Conservation (phyloP, 2,113 vertebrate genomes). For the Saguinus midas region DNA sequence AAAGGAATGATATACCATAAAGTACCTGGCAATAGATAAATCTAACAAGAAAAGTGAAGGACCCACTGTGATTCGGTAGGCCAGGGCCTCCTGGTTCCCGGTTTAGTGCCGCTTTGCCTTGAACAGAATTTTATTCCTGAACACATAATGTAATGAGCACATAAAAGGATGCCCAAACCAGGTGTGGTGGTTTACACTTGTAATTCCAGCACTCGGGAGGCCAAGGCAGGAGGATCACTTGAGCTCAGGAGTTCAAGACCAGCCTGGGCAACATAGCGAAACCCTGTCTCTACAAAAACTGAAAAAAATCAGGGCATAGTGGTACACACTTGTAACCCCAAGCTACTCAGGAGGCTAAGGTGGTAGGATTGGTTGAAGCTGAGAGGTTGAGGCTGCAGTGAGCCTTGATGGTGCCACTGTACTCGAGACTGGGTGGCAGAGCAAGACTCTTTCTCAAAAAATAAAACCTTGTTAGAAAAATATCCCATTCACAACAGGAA, state of each 20-base stretch:
- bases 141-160: background rate
- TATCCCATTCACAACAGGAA: background rate
- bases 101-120: background rate
- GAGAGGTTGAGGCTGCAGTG: background rate
- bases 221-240: background rate
- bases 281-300: background rate
- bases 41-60: background rate
- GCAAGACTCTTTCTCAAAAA: background rate
- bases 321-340: background rate
- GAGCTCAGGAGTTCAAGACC: background rate
- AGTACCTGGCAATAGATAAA: background rate
- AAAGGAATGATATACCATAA: background rate
- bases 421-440: background rate
- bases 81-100: background rate
- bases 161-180: background rate
- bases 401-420: background rate
- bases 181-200: no score
- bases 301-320: background rate
- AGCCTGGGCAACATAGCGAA: background rate
- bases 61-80: background rate
- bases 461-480: background rate
- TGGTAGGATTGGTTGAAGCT: background rate
- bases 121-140: background rate
- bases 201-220: background rate
- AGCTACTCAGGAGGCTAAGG: background rate